Evolutionary conservation across 2,113 vertebrate genomes (phyloP).

Genomic region (Tragelaphus scriptus): DNA sequence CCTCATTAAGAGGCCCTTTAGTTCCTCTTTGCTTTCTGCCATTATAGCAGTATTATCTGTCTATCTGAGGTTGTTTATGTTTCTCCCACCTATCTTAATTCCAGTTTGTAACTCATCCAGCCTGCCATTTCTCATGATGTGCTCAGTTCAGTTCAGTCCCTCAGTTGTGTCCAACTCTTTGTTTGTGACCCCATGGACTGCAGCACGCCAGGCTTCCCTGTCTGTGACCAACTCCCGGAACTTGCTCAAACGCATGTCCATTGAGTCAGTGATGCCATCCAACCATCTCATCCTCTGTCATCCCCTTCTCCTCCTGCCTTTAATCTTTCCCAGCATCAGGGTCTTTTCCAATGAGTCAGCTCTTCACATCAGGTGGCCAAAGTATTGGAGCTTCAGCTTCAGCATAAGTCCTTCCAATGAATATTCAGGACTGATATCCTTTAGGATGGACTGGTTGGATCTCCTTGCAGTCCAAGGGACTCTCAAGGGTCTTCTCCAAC

Average conservation of each 20-base stretch:
- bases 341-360: neutral
- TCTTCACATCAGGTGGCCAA: neutral
- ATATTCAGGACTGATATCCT: neutral
- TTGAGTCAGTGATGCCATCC: neutral
- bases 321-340: neutral
- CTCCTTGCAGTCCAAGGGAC: neutral
- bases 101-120: neutral
- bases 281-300: neutral
- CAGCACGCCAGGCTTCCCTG: neutral
- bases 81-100: neutral
- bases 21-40: neutral
- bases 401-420: neutral
- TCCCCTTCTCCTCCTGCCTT: neutral
- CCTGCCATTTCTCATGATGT: neutral
- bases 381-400: neutral
- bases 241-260: neutral
- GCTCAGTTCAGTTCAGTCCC: neutral
- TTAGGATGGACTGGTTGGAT: neutral
- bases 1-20: neutral
- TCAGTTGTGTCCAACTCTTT: neutral
- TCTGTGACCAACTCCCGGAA: neutral
- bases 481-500: neutral
- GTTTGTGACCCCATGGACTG: accelerated
- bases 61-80: neutral
- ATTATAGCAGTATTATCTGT: neutral